A percentile compares a stretch with the other conserved stretches of the same genome.
phyloP scores from a whole-genome alignment of 2,888 invertebrate genomes.

The Pachliopta kotzebuea region DNA sequence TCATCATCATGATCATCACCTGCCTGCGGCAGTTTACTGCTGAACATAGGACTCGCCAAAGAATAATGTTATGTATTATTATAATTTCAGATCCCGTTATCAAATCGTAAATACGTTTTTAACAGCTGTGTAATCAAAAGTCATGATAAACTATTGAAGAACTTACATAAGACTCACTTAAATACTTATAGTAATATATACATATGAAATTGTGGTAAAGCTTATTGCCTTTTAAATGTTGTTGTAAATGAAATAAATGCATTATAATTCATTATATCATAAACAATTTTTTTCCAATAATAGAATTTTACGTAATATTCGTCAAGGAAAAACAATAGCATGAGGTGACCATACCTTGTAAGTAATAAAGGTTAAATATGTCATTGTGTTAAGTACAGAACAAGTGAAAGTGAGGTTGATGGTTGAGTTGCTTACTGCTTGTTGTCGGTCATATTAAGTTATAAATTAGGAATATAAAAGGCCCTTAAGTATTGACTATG shows the following conservation, averaged over 20 bases:
- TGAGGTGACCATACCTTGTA: too few relatives aligned
- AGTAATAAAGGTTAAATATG: constrained; percentile 3
- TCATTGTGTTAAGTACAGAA: constrained; percentile 8
- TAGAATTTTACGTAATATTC: too few relatives aligned
- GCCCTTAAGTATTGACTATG: neutral
- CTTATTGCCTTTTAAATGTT: too few relatives aligned
- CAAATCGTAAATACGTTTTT: neutral
- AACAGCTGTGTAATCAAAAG: constrained; percentile 25
- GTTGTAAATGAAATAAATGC: too few relatives aligned
- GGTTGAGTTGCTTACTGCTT: neutral
- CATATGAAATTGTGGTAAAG: neutral
- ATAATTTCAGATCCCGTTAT: neutral
- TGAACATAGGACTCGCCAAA: too few relatives aligned
- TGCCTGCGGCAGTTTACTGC: too few relatives aligned
- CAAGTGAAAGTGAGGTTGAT: constrained; percentile 6
- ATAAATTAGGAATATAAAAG: neutral
- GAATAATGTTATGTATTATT: too few relatives aligned
- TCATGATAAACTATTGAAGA: constrained; percentile 1
- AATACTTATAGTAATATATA: neutral
- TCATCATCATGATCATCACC: too few relatives aligned
- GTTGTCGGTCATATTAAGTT: neutral
- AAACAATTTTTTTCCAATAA: too few relatives aligned
- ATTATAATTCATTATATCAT: too few relatives aligned
- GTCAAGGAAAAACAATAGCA: too few relatives aligned
- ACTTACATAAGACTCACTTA: neutral